Evolutionary conservation across 2,888 invertebrate species (phyloP), one percentile per base, ranked within the genome.

Genomic region (Diaphora mendica): DNA sequence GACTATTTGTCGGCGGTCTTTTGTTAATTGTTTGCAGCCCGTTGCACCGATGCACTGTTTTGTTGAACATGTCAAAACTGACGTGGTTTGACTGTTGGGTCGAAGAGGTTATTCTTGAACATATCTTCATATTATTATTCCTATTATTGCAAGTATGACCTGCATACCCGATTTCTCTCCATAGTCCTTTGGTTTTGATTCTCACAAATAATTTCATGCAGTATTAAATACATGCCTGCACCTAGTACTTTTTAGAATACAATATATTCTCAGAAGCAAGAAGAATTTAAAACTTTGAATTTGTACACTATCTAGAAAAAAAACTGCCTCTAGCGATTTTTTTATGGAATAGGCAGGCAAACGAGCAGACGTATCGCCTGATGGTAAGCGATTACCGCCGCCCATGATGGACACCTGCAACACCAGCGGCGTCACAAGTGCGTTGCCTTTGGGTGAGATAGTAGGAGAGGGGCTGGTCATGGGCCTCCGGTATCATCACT

Each of bases 11-110:
- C 85, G 86, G 85, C 81, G 71, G 33, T 74, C 87, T 80, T 81
- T 90, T 91, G 89, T 91, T 79, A 80, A 74, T 73, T 80, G 77
- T 78, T 78, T 79, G 77, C 80, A 78, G 80, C 79, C 81, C 83
- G 85, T 84, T 89, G 86, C 87, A 86, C 84, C 84, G 81, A 80
- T 87, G 86, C 83, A 85, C 78, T 80, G 81, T 84, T 86, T 81
- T 86, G 83, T 84, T 82, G 72, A 70, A 78, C 75, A 77, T 71
- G 77, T 85, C 83, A 80, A 64, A 75, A 78, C 74, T 82, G 83
- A 85, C 80, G 77, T 84, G 79, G 81, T 82, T 81, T 81, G 82
- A 73, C 55, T 73, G 74, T 74, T 73, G 64, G 74, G 76, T 78
- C 77, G 75, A 64, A 65, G 42, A 71, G 65, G 66, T 72, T 69